Conservation (phyloP, 2,113 vertebrate species). For the Cynocephalus volans region DNA sequence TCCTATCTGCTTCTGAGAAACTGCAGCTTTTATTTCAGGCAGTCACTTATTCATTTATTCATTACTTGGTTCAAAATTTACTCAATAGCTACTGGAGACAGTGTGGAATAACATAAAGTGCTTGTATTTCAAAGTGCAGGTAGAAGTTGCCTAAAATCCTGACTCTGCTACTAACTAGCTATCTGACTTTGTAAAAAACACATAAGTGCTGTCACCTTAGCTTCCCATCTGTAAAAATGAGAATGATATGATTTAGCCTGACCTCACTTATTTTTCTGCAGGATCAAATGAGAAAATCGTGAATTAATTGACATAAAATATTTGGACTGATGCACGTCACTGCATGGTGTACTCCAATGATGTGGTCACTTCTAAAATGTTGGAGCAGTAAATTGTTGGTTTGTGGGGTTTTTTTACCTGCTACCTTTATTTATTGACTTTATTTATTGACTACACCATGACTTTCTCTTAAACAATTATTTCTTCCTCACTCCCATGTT, state of each 20-base stretch:
- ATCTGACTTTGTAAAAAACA: not conserved
- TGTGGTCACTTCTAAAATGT: not conserved
- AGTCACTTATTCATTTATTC: conserved; percentile 60
- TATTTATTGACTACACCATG: not conserved
- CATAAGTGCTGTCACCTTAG: not conserved
- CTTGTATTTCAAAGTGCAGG: not conserved
- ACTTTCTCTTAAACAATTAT: not conserved
- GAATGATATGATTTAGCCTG: not conserved
- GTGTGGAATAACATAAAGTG: not conserved
- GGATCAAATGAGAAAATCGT: not conserved
- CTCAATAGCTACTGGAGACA: not conserved
- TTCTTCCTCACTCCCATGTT: not conserved
- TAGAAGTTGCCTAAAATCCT: not conserved
- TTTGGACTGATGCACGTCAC: not conserved
- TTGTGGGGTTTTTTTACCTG: not conserved
- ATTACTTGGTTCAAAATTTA: conserved; percentile 64
- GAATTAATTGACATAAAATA: not conserved
- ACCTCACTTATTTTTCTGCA: not conserved
- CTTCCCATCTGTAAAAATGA: not conserved
- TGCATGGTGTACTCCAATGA: too few relatives aligned
- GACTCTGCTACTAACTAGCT: not conserved
- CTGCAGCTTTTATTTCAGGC: not conserved
- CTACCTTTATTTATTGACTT: not conserved
- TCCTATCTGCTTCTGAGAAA: not conserved
- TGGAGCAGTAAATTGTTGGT: not conserved